Base-by-base conservation (phyloP, 2,113 vertebrate genomes). In the Ascaphus truei region DNA sequence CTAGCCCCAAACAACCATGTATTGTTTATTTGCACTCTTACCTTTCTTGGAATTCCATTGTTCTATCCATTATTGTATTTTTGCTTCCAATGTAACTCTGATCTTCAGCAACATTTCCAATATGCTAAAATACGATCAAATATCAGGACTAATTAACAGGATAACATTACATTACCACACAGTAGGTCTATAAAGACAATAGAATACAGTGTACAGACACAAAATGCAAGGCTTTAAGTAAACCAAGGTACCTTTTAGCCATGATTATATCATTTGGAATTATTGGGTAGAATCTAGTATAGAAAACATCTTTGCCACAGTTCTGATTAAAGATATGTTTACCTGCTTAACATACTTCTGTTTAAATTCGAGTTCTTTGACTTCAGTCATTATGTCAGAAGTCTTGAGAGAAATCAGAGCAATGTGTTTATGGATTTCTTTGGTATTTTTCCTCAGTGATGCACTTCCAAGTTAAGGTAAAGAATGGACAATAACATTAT, bases 381-480 rank as follows among this genome's bases (percentile, higher is more conserved):
- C 41, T 86, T 86, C 79, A 81, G 78, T 80, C 41, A 84, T 72
- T 30, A 87, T 73, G 60, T 81, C 66, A 64, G 2, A 58, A 62
- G 79, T 81, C 73, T 79, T 78, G 45, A 62, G 78, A 0, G 11
- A 51, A 71, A 85, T 73, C 77, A 18, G 56, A 48, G 64, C 75
- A 72, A 64, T 76, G 68, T 79, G 68, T 55, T 78, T 78, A 76
- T 89, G 62, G 12, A 71, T 75, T 72, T 87, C 84, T 57, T 88
- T 72, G 34, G 86, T 87, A 74, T 82, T 86, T 69, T 63, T 51
- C 76, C 74, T 85, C 15, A 75, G 10, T 69, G 81, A 75, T 76
- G 82, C 87, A 64, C 90, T 92, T 82, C 50, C 11, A 76, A 22
- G 66, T 90, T 85, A 91, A 59, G 77, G 84, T 23, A 79, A 30